Percentiles rank a stretch among this genome's conserved stretches.
Conservation (phyloP, 1,140 invertebrate genomes). For the Harlomillsia oculata region DNA sequence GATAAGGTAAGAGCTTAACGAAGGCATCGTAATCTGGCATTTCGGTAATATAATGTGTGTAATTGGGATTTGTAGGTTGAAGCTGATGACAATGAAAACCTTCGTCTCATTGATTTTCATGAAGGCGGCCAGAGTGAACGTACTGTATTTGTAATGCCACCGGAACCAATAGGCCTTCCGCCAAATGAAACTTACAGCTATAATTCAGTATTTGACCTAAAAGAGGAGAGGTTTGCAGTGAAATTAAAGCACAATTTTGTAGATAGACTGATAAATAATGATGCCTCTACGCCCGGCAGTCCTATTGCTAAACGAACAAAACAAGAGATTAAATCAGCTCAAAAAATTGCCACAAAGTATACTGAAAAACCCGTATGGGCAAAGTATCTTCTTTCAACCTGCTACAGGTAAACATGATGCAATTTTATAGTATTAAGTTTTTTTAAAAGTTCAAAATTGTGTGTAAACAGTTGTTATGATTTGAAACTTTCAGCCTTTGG, state of each 20-base stretch:
- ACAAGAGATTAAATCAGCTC: constrained; percentile 84
- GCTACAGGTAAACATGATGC: constrained; percentile 51
- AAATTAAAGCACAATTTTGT: constrained; percentile 21
- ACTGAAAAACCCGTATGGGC: constrained; percentile 71
- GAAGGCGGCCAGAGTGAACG: constrained; percentile 67
- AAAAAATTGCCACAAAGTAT: constrained; percentile 72
- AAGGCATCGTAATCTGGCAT: background rate
- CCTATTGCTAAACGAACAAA: constrained; percentile 86
- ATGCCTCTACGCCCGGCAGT: constrained; percentile 58
- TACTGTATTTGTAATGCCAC: constrained; percentile 92
- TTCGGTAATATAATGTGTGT: background rate
- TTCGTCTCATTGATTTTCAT: constrained; percentile 62
- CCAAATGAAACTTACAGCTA: constrained; percentile 40
- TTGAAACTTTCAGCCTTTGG: constrained; percentile 67
- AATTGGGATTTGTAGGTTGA: constrained; percentile 39
- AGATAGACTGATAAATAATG: constrained; percentile 37
- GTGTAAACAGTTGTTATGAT: background rate
- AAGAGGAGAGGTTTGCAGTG: constrained; percentile 39
- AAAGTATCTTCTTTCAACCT: constrained; percentile 74
- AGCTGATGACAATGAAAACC: constrained; percentile 46
- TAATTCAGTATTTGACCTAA: constrained; percentile 36
- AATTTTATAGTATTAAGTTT: background rate
- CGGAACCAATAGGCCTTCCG: constrained; percentile 55
- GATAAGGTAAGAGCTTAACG: constrained; percentile 51
- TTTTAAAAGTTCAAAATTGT: background rate